Evolutionary conservation across 1,140 invertebrate genomes (phyloP).

Genomic region (Drosophila erecta): DNA sequence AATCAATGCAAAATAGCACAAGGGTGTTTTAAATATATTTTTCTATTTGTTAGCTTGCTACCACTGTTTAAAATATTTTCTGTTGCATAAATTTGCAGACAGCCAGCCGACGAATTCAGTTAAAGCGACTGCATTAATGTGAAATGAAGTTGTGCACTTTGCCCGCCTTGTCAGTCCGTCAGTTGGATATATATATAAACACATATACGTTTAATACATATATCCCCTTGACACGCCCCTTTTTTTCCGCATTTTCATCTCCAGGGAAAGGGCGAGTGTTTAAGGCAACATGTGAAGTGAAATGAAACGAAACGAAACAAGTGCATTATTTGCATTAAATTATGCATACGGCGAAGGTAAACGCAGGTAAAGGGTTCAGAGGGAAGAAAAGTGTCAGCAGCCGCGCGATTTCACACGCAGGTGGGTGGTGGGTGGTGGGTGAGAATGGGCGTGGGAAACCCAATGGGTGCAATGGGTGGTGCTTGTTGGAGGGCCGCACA

Average conservation of each 20-base stretch:
- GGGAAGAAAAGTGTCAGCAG: conserved; percentile 69
- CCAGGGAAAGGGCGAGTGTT: conserved; percentile 40
- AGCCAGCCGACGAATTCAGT: conserved; percentile 16
- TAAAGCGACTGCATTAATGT: conserved; percentile 65
- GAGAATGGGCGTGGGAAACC: background rate
- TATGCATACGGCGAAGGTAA: conserved; percentile 66
- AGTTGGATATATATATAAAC: background rate
- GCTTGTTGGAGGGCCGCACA: conserved; percentile 32
- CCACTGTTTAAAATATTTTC: conserved; percentile 17
- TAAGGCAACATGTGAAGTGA: conserved; percentile 77
- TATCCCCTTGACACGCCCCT: background rate
- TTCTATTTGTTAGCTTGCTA: background rate
- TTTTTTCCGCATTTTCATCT: background rate
- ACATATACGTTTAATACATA: background rate
- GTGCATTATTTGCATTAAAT: conserved; percentile 83
- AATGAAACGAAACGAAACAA: conserved; percentile 81
- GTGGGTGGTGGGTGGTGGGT: background rate
- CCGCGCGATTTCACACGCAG: conserved; percentile 70
- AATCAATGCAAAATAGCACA: background rate
- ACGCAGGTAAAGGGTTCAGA: conserved; percentile 5
- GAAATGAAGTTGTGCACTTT: conserved; percentile 76
- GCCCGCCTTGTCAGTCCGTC: conserved; percentile 12
- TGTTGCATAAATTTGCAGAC: conserved; percentile 31
- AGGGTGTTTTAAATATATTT: background rate
- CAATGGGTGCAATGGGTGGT: background rate